These are phyloP conservation scores for Trachythela sp. DNA, from an alignment of 64 coral and sea anemone species.

Conservation along the genomic window DNA sequence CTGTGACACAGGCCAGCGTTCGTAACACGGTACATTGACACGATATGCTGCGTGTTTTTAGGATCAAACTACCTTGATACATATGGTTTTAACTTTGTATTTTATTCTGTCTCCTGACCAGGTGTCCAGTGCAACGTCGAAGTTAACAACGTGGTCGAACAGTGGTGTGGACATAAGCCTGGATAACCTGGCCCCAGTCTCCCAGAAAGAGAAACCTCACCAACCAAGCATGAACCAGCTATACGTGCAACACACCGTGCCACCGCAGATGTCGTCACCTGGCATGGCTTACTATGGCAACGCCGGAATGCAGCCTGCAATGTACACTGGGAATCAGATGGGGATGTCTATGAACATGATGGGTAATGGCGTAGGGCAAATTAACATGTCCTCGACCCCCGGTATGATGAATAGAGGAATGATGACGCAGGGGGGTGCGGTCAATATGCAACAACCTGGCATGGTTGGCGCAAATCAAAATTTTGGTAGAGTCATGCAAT, in stretches of 20 bases:
- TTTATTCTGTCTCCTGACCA: not conserved
- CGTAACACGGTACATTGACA: too few species aligned
- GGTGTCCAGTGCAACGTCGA: constrained; percentile 12
- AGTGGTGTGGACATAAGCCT: constrained; percentile 92
- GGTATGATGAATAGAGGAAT: not conserved
- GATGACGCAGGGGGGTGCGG: not conserved
- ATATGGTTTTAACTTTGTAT: not conserved
- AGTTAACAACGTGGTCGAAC: constrained; percentile 93
- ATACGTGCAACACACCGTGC: not conserved
- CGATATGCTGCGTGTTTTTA: too few species aligned
- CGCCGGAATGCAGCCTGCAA: not conserved
- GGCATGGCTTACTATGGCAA: constrained; percentile 24
- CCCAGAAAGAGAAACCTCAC: constrained; percentile 71
- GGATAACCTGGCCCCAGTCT: constrained; percentile 77
- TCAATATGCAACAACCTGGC: constrained; percentile 3
- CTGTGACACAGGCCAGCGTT: too few species aligned
- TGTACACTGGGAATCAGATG: not conserved
- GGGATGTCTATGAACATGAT: not conserved
- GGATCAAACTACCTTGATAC: too few species aligned
- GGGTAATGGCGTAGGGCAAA: not conserved
- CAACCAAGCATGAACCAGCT: constrained; percentile 98
- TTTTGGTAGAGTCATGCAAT: constrained; percentile 17
- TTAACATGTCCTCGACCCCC: not conserved
- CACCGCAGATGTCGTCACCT: not conserved
- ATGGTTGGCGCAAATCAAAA: constrained; percentile 9